These are phyloP conservation scores for Malacoraja senta DNA, from an alignment of 2,797 vertebrate genomes.

Conservation along the genomic window DNA sequence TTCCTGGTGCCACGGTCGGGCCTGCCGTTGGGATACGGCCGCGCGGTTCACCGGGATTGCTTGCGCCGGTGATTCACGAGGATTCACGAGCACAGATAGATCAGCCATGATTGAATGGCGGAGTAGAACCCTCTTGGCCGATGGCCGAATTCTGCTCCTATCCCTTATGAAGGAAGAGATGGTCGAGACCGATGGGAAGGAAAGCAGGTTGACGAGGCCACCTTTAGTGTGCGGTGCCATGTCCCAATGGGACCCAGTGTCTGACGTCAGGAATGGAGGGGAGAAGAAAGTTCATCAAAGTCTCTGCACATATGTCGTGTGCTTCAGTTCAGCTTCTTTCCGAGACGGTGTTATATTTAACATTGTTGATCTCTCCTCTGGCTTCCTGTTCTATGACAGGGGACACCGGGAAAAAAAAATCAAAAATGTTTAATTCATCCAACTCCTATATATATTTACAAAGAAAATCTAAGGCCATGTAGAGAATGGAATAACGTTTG, in stretches of 20 bases:
- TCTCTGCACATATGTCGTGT: background rate
- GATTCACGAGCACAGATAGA: too few relatives aligned
- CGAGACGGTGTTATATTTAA: background rate
- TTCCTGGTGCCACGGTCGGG: too few relatives aligned
- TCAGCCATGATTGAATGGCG: too few relatives aligned
- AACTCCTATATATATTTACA: background rate
- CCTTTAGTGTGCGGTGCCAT: background rate
- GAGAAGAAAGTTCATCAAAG: background rate
- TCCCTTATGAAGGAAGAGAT: too few relatives aligned
- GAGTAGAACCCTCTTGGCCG: too few relatives aligned
- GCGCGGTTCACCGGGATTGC: too few relatives aligned
- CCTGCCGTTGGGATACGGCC: too few relatives aligned
- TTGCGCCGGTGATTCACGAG: too few relatives aligned
- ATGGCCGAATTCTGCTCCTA: too few relatives aligned
- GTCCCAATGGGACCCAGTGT: background rate
- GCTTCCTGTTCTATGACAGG: background rate
- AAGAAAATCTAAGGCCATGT: background rate
- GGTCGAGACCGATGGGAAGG: too few relatives aligned
- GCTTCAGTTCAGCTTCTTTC: background rate
- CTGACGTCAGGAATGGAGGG: too few relatives aligned
- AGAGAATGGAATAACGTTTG: background rate
- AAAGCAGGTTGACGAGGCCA: background rate
- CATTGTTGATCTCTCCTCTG: background rate
- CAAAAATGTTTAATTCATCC: background rate
- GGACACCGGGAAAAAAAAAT: background rate